Percentiles rank a stretch among this genome's conserved stretches.
Conservation (phyloP, 1,140 invertebrate species). For the Danaus plexippus region DNA sequence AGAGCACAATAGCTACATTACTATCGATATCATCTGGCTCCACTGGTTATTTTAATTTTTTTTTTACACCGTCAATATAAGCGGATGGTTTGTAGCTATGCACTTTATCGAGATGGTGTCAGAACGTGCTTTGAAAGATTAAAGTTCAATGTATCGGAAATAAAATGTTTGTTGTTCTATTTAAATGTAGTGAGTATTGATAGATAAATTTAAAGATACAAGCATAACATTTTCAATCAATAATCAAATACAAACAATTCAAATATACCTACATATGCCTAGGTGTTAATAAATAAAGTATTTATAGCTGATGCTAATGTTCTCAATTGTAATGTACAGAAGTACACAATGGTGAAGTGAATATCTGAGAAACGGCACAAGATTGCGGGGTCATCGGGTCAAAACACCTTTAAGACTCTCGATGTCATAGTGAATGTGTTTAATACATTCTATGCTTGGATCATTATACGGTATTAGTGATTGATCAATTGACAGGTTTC, state of each 20-base stretch:
- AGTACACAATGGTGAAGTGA: constrained; percentile 22
- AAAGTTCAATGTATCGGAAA: constrained; percentile 53
- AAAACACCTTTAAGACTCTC: constrained; percentile 26
- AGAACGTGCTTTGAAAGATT: constrained; percentile 36
- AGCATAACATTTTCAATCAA: no score
- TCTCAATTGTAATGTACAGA: constrained; percentile 13
- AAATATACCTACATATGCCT: no score
- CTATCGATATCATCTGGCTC: constrained; percentile 63
- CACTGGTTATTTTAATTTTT: constrained; percentile 65
- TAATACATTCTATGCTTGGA: no score
- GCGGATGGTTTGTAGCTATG: constrained; percentile 54
- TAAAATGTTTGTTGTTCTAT: constrained; percentile 22
- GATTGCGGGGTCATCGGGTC: constrained; percentile 28
- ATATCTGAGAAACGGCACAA: constrained; percentile 21
- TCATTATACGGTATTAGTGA: no score
- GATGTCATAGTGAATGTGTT: not conserved
- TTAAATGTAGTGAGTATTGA: no score
- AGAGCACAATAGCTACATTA: constrained; percentile 52
- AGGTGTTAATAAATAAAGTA: no score
- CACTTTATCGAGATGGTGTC: constrained; percentile 37
- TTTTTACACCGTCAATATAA: constrained; percentile 66
- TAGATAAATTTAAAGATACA: no score
- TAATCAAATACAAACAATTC: no score
- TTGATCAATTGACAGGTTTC: no score
- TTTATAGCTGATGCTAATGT: not conserved